Conservation (phyloP, 2,888 invertebrate genomes). For the Tenthredo scrophulariae region DNA sequence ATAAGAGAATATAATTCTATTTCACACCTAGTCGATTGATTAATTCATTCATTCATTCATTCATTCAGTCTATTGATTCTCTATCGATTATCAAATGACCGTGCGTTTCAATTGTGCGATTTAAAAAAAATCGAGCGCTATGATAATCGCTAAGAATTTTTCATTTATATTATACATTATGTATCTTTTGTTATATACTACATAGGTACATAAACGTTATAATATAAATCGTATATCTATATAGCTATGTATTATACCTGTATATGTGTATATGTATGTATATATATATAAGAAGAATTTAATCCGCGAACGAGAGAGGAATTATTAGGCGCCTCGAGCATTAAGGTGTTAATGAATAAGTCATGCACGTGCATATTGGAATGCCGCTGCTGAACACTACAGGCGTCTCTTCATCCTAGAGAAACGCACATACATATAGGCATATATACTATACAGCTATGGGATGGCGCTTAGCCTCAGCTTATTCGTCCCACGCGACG, state of each 20-base stretch:
- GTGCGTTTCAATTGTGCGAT: neutral
- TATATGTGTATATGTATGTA: too few species aligned
- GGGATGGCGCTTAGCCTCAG: constrained; percentile 17
- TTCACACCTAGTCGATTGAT: neutral
- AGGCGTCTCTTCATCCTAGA: neutral
- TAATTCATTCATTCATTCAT: neutral
- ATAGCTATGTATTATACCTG: neutral
- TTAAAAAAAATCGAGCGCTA: neutral
- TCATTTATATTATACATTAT: neutral
- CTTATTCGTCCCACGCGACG: constrained; percentile 18
- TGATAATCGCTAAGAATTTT: neutral
- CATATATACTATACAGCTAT: neutral
- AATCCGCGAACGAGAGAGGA: constrained; percentile 22
- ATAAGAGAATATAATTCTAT: neutral
- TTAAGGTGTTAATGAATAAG: constrained; percentile 58
- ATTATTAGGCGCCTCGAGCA: constrained; percentile 46
- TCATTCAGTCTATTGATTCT: neutral
- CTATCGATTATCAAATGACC: neutral
- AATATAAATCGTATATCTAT: too few species aligned
- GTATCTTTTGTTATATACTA: neutral
- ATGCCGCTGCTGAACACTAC: constrained; percentile 22
- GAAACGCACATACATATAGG: neutral
- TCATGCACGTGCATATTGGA: constrained; percentile 53
- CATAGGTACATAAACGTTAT: neutral
- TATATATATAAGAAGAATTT: neutral